Percentiles rank a stretch among this genome's conserved stretches.
These are phyloP conservation scores for Bradysia coprophila DNA, from an alignment of 1,140 invertebrate genomes.

Conservation along the genomic window DNA sequence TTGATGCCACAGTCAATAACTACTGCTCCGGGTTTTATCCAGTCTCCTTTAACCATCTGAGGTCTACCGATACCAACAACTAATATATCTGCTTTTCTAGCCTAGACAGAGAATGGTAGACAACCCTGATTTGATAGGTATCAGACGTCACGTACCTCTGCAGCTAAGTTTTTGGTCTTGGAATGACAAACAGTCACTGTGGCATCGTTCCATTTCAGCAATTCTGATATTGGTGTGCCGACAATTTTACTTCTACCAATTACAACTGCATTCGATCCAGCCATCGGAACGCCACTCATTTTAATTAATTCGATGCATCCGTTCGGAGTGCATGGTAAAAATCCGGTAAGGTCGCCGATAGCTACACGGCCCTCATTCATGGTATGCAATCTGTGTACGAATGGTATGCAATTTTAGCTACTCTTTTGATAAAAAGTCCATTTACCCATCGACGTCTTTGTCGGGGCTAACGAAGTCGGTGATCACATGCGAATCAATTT, in stretches of 20 bases:
- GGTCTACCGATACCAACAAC: constrained; percentile 89
- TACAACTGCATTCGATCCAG: constrained; percentile 80
- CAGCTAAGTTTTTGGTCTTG: too few relatives aligned
- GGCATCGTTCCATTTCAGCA: constrained; percentile 92
- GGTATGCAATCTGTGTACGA: constrained; percentile 54
- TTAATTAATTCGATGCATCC: constrained; percentile 87
- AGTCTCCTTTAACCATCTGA: constrained; percentile 82
- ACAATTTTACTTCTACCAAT: constrained; percentile 95
- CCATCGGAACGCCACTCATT: constrained; percentile 55
- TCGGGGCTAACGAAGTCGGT: constrained; percentile 68
- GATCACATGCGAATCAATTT: constrained; percentile 70
- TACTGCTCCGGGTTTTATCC: constrained; percentile 95
- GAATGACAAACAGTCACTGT: constrained; percentile 96
- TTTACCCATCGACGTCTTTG: constrained; percentile 92
- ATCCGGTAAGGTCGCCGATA: constrained; percentile 67
- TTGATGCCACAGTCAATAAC: constrained; percentile 99
- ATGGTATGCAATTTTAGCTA: background rate
- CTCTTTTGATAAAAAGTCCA: constrained; percentile 3
- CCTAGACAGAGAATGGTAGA: constrained; percentile 19
- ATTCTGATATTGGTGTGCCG: constrained; percentile 82
- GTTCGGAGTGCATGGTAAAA: constrained; percentile 84
- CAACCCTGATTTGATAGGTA: constrained; percentile 4
- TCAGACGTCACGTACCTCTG: too few relatives aligned
- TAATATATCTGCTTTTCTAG: constrained; percentile 74
- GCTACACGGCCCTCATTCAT: constrained; percentile 79